Base-by-base conservation (phyloP, 2,888 invertebrate genomes). In the Lordiphosa andalusiaca region DNA sequence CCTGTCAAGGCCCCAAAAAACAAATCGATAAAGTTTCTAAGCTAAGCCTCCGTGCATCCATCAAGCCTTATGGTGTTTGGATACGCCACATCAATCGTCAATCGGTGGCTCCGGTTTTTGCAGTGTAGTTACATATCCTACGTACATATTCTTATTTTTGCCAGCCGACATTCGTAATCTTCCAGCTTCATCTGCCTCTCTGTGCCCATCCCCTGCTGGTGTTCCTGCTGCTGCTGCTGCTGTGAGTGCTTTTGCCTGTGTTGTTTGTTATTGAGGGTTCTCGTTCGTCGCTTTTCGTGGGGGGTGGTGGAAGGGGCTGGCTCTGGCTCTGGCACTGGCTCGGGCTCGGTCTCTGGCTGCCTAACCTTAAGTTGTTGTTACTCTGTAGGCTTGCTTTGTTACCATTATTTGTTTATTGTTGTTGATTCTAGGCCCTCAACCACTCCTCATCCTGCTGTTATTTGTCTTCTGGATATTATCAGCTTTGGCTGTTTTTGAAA, bases 331-430 rank as follows among this genome's bases (percentile, higher is more conserved):
- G 12, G 30, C 9, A 44, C 41, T 4, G 13, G 35, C 1, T 16
- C 16, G 1, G 16, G 16, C 16, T 16, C 16, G 38, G 12, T 21
- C 9, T 47, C 41, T 60, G 47, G 53, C 51, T 51, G 37, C 40
- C 57, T 35, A 12, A 63, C 59, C 46, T 70, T 63, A 56, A 63
- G 64, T 53, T 51, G 53, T 48, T 62, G 68, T 71, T 78, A 55
- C 75, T 70, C 66, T 67, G 71, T 54, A 64, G 60, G 52, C 71
- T 50, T 53, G 58, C 65, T 65, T 72, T 80, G 75, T 72, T 63
- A 53, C 53, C 70, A 49, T 60, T 75, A 64, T 72, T 80, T 80
- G 70, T 66, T 70, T 76, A 73, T 68, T 76, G 60, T 64, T 72
- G 84, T 83, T 75, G 73, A 76, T 58, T 75, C 75, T 56, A 42